phyloP scores from a whole-genome alignment of 92 coral and sea anemone genomes.

The Parazoanthus darwini region DNA sequence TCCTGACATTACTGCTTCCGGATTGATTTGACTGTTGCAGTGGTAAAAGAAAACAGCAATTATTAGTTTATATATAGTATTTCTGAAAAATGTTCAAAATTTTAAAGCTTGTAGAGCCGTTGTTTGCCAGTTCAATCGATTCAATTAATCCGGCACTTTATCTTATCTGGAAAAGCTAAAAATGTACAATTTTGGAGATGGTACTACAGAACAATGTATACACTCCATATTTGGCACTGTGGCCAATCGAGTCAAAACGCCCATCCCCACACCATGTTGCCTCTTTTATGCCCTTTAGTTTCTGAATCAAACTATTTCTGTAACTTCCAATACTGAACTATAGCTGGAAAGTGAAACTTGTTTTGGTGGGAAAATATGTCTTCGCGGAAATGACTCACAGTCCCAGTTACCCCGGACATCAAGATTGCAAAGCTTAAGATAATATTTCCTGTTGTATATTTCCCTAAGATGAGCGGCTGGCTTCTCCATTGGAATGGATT shows the following conservation, averaged over 20 bases:
- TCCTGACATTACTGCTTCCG: not conserved
- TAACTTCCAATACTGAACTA: not conserved
- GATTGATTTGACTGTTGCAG: not conserved
- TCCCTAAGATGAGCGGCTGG: not conserved
- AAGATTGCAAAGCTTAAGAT: not conserved
- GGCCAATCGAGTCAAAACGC: not conserved
- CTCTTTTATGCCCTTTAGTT: not conserved
- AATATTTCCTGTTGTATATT: not conserved
- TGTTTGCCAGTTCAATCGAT: not conserved
- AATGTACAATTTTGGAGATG: not conserved
- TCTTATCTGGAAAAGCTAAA: not conserved
- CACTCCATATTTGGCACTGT: not conserved
- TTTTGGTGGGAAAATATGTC: not conserved
- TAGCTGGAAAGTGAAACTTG: not conserved
- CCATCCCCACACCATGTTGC: slow-evolving; percentile 4
- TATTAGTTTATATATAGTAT: no score
- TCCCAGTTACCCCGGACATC: not conserved
- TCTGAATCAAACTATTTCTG: not conserved
- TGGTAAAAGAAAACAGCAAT: not conserved
- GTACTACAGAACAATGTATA: not conserved
- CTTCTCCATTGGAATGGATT: not conserved
- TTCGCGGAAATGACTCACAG: not conserved
- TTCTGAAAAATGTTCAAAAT: no score
- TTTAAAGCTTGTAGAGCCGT: not conserved
- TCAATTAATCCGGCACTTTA: not conserved